Conservation (phyloP, 2,113 vertebrate species). For the Noctilio leporinus region DNA sequence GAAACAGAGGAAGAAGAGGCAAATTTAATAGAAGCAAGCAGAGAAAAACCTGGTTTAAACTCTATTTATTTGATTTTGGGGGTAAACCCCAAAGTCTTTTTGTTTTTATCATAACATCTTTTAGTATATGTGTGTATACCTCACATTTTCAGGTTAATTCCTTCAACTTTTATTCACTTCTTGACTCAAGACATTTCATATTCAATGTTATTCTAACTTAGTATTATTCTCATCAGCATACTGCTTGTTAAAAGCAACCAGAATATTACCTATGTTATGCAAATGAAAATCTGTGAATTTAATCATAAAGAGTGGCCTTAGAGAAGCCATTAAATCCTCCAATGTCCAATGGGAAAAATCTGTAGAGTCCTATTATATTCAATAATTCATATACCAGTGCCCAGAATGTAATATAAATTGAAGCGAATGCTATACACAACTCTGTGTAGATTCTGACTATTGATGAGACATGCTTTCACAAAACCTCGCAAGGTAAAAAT, state of each 20-base stretch:
- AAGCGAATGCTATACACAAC: constrained; percentile 37
- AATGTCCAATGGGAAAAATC: constrained; percentile 48
- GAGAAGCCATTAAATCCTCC: constrained; percentile 48
- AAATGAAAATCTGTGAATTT: constrained; percentile 53
- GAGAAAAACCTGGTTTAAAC: neutral
- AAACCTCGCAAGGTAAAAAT: constrained; percentile 62
- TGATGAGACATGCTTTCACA: constrained; percentile 44
- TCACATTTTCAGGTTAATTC: constrained; percentile 4
- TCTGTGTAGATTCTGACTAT: constrained; percentile 48
- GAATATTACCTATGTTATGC: constrained; percentile 34
- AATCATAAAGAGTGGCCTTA: constrained; percentile 35
- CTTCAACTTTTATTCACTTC: neutral
- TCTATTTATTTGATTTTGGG: neutral
- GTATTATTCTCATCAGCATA: constrained; percentile 15
- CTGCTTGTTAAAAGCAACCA: constrained; percentile 27
- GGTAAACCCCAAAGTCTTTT: neutral
- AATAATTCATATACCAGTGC: neutral
- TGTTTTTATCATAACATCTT: neutral
- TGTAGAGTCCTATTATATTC: constrained; percentile 18
- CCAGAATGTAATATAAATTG: constrained; percentile 63
- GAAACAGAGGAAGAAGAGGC: neutral
- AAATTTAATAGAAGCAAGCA: neutral
- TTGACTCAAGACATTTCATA: neutral
- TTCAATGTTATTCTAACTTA: neutral
- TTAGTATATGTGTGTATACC: neutral